Percentiles rank a stretch among this genome's conserved stretches.
These are phyloP conservation scores for Pseudoatta argentina DNA, from an alignment of 1,140 invertebrate genomes.

Conservation along the genomic window DNA sequence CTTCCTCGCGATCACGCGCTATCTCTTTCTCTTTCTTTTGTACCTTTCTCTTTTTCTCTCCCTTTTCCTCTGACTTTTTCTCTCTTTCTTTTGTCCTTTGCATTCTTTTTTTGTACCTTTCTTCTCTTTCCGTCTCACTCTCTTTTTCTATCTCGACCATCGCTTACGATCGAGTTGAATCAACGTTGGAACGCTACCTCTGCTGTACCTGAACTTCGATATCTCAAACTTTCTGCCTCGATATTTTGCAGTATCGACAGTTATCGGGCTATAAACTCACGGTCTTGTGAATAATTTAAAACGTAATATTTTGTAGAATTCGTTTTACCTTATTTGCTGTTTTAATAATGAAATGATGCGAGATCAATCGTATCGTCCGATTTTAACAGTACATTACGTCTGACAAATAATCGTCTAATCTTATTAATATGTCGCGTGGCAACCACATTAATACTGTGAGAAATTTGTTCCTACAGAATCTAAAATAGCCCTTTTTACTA, in stretches of 20 bases:
- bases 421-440: neutral
- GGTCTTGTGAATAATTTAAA: slow-evolving; percentile 57
- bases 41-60: neutral
- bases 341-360: slow-evolving; percentile 2
- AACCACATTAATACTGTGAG: neutral
- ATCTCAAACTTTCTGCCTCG: slow-evolving; percentile 47
- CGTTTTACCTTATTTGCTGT: slow-evolving; percentile 5
- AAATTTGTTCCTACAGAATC: neutral
- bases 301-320: slow-evolving; percentile 34
- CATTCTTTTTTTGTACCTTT: slow-evolving; percentile 37
- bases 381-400: slow-evolving; percentile 5
- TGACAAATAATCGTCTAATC: neutral
- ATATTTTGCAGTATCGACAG: slow-evolving; percentile 65
- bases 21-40: neutral
- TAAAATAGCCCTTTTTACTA: neutral
- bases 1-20: slow-evolving; percentile 1
- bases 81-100: slow-evolving; percentile 28
- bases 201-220: slow-evolving; percentile 45
- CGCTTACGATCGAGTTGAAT: slow-evolving; percentile 52
- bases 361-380: neutral
- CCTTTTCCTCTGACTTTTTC: neutral
- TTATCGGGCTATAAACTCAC: slow-evolving; percentile 43
- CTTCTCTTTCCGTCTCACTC: neutral
- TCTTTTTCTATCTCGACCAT: slow-evolving; percentile 7
- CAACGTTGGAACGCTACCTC: slow-evolving; percentile 32